Evolutionary conservation across 2,113 vertebrate genomes (phyloP).

Genomic region (Gallinago jamesoni): DNA sequence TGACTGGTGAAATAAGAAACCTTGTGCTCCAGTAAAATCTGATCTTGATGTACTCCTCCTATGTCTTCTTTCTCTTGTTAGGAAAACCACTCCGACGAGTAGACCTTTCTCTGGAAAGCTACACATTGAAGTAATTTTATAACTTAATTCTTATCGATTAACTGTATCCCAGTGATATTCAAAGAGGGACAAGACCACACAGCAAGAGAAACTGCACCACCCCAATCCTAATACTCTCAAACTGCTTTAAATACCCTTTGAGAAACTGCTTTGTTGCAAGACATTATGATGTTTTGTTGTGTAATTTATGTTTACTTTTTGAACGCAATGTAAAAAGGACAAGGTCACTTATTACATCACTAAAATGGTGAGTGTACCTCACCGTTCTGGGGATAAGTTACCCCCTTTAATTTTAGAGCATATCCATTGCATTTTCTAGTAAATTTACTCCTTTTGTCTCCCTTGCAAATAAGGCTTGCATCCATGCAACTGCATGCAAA

Average conservation of each 20-base stretch:
- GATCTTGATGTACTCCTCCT: not conserved
- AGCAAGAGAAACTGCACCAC: not conserved
- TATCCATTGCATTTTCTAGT: not conserved
- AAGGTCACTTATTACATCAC: slow-evolving; percentile 1
- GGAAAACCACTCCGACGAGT: not conserved
- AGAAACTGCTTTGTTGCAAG: slow-evolving; percentile 40
- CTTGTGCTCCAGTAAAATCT: not conserved
- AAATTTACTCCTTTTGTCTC: slow-evolving; percentile 7
- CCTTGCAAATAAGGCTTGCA: not conserved
- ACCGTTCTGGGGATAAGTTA: not conserved
- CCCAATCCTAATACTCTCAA: not conserved
- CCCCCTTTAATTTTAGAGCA: not conserved
- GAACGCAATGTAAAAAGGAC: not conserved
- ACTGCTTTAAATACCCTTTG: slow-evolving; percentile 18
- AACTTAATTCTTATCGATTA: slow-evolving; percentile 4
- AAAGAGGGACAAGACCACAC: slow-evolving; percentile 8
- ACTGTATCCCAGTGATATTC: not conserved
- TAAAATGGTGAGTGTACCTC: not conserved
- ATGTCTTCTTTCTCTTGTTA: not conserved
- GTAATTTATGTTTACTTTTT: slow-evolving; percentile 36
- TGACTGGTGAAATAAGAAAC: not conserved
- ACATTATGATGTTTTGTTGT: not conserved
- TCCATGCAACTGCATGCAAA: not conserved
- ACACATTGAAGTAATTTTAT: not conserved
- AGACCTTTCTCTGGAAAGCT: not conserved